Base-by-base conservation (phyloP, 2,797 vertebrate genomes). In the Aldrovandia affinis region DNA sequence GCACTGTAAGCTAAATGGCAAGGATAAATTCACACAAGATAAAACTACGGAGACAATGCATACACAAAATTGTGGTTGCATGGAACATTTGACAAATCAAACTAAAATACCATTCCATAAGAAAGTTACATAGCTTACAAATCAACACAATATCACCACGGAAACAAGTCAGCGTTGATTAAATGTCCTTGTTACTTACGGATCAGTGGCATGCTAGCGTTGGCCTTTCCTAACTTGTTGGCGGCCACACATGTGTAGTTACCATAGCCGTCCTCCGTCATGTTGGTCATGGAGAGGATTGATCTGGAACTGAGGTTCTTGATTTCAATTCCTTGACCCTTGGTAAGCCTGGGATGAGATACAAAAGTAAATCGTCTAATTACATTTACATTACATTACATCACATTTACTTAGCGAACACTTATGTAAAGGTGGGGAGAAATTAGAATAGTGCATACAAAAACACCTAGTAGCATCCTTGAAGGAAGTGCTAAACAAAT, bases 231-330 rank as follows among this genome's bases (percentile, higher is more conserved):
- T 88, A 99, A 94, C 93, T 97, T 98, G 96, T 99, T 99, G 96
- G 93, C 92, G 89, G 97, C 98, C 92, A 99, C 96, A 86, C 98
- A 99, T 10, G 98, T 99, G 93, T 99, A 99, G 96, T 99, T 99
- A 92, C 98, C 98, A 85, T 99, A 99, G 93, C 97, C 98, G 92
- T 99, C 98, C 93, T 99, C 97, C 92, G 98, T 99, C 96, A 99
- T 98, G 89, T 99, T 99, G 94, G 91, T 98, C 92, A 99, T 96
- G 85, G 97, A 98, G 90, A 99, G 98, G 91, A 99, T 92, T 89
- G 98, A 99, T 96, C 98, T 98, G 88, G 98, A 96, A 93, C 95
- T 99, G 91, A 96, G 96, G 92, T 95, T 99, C 94, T 98, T 97
- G 96, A 99, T 99, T 85, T 97, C 95, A 88, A 99, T 98, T 89